Conservation (phyloP, 1,140 invertebrate species). For the Agrypnia vestita region DNA sequence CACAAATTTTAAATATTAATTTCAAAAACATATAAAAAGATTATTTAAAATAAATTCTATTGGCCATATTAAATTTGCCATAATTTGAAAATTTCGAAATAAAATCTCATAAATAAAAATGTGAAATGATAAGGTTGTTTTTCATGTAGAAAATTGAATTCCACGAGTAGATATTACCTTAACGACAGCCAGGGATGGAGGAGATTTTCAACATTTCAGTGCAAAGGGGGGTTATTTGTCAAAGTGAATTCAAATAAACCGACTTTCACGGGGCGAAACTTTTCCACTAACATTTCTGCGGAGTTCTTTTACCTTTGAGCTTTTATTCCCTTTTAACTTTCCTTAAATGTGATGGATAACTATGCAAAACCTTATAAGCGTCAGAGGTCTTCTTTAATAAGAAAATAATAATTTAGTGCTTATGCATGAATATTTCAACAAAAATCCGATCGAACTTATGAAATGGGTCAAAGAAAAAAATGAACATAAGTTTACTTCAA, state of each 20-base stretch:
- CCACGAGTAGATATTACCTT: neutral
- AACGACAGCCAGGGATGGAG: neutral
- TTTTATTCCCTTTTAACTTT: slow-evolving; percentile 1
- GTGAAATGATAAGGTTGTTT: too few relatives aligned
- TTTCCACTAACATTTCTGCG: slow-evolving; percentile 10
- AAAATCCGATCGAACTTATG: too few relatives aligned
- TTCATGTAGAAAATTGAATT: too few relatives aligned
- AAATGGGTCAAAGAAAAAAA: too few relatives aligned
- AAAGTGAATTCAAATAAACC: slow-evolving; percentile 42
- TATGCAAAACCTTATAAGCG: neutral
- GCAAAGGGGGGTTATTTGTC: slow-evolving; percentile 41
- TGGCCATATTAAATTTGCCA: too few relatives aligned
- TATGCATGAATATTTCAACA: too few relatives aligned
- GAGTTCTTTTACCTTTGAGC: slow-evolving; percentile 22
- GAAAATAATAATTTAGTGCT: neutral
- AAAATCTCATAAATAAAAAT: neutral
- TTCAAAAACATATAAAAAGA: too few relatives aligned
- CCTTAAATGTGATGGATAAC: neutral
- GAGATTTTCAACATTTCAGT: neutral
- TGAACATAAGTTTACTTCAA: too few relatives aligned
- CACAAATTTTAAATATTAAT: too few relatives aligned
- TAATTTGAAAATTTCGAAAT: neutral
- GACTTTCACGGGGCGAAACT: slow-evolving; percentile 2
- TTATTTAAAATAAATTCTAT: too few relatives aligned
- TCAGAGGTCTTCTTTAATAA: neutral